Evolutionary conservation across 1,140 invertebrate species (phyloP).

Genomic region (Cryptotermes secundus): DNA sequence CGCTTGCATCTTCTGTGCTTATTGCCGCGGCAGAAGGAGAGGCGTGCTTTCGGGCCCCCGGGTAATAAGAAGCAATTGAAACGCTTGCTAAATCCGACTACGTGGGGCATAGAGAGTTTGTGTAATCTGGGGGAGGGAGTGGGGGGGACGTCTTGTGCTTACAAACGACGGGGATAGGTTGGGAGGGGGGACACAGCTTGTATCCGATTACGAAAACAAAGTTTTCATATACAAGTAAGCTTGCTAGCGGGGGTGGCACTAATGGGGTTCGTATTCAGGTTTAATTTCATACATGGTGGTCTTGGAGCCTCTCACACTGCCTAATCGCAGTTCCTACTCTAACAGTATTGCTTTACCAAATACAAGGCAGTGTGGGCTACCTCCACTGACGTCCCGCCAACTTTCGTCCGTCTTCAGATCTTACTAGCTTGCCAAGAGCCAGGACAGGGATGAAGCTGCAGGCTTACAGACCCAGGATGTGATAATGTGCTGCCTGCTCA

Average conservation of each 20-base stretch:
- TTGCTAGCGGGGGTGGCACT: background rate
- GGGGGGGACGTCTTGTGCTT: too few relatives aligned
- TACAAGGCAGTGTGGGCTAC: too few relatives aligned
- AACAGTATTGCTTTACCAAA: background rate
- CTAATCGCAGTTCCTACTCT: background rate
- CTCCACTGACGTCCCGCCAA: too few relatives aligned
- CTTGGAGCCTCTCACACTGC: background rate
- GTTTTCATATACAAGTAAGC: constrained; percentile 8
- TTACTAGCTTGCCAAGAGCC: too few relatives aligned
- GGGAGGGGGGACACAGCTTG: background rate
- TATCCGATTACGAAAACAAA: constrained; percentile 19
- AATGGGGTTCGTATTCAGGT: background rate
- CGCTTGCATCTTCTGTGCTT: too few relatives aligned
- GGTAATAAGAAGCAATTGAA: constrained; percentile 8
- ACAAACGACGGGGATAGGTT: background rate
- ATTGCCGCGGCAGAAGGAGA: background rate
- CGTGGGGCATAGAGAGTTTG: background rate
- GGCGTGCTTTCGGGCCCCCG: background rate
- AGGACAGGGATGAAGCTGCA: too few relatives aligned
- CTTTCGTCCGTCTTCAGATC: too few relatives aligned
- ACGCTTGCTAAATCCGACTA: constrained; percentile 4
- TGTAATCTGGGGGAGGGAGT: too few relatives aligned
- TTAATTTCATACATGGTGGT: constrained; percentile 6
- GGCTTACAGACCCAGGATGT: too few relatives aligned
- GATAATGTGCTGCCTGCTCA: too few relatives aligned